These are phyloP conservation scores for Eupithecia pulchellata DNA, from an alignment of 2,888 invertebrate species.

Conservation along the genomic window DNA sequence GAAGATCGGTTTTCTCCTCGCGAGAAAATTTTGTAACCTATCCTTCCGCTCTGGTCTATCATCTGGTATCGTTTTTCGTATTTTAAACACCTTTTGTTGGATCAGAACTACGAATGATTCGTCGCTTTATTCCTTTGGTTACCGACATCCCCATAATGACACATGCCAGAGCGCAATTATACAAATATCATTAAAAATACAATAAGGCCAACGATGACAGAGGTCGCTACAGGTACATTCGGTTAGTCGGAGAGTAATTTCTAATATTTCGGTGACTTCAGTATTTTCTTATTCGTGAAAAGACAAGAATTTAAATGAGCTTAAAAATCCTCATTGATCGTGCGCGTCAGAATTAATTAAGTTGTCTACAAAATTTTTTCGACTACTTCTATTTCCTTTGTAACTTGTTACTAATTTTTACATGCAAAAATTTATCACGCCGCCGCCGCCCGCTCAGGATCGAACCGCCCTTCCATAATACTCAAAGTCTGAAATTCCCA, in stretches of 20 bases:
- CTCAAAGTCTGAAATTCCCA: too few species aligned
- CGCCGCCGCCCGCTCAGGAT: too few species aligned
- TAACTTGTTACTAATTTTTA: too few species aligned
- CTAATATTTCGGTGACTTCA: background rate
- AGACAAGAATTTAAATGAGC: too few species aligned
- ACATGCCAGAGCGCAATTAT: background rate
- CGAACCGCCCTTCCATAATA: too few species aligned
- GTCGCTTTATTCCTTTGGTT: background rate
- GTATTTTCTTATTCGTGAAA: background rate
- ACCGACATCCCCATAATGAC: background rate
- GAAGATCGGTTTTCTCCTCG: background rate
- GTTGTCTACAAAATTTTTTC: too few species aligned
- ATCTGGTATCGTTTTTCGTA: background rate
- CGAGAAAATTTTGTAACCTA: background rate
- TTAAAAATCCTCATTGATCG: too few species aligned
- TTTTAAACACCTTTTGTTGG: background rate
- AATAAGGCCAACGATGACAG: too few species aligned
- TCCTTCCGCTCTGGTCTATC: background rate
- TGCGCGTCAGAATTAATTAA: too few species aligned
- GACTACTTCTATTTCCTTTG: too few species aligned
- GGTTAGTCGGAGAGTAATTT: background rate
- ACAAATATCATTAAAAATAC: background rate
- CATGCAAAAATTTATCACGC: too few species aligned
- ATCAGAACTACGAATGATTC: background rate
- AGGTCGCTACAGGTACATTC: too few species aligned